Base-by-base conservation (phyloP, 2,113 vertebrate genomes). In the Cyanoramphus novaezelandiae region DNA sequence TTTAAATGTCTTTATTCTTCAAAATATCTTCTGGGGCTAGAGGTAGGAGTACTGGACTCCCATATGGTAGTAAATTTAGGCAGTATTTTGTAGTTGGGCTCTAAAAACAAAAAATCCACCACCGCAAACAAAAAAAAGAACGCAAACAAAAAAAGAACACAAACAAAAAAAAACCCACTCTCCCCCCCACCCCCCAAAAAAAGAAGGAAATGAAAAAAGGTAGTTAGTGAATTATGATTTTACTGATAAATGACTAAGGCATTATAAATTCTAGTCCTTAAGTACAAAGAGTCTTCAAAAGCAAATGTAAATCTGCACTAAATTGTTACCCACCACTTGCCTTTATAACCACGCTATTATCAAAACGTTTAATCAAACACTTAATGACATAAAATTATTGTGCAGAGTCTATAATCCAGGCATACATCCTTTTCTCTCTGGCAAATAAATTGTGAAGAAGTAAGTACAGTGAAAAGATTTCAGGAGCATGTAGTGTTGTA, bases 241-340 rank as follows among this genome's bases (percentile, higher is more conserved):
- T 89, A 59, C 77, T 89, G 65, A 44, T 72, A 92, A 90, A 74
- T 94, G 62, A 94, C 57, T 94, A 82, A 85, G 49, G 49, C 70
- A 93, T 96, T 89, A 79, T 82, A 84, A 93, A 95, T 92, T 91
- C 88, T 75, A 76, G 70, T 86, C 41, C 77, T 96, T 87, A 59
- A 78, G 57, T 67, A 93, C 77, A 91, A 89, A 92, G 70, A 29
- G 65, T 93, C 41, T 92, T 91, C 80, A 92, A 92, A 92, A 89
- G 67, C 69, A 93, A 95, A 95, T 91, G 70, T 84, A 91, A 96
- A 95, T 85, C 83, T 76, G 65, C 43, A 65, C 57, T 63, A 95
- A 94, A 79, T 79, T 1, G 0, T 92, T 92, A 71, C 76, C 72
- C 17, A 2, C 43, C 52, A 69, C 62, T 96, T 91, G 82, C 90